Conservation (phyloP, 2,888 invertebrate genomes). For the Ecliptopera silaceata region DNA sequence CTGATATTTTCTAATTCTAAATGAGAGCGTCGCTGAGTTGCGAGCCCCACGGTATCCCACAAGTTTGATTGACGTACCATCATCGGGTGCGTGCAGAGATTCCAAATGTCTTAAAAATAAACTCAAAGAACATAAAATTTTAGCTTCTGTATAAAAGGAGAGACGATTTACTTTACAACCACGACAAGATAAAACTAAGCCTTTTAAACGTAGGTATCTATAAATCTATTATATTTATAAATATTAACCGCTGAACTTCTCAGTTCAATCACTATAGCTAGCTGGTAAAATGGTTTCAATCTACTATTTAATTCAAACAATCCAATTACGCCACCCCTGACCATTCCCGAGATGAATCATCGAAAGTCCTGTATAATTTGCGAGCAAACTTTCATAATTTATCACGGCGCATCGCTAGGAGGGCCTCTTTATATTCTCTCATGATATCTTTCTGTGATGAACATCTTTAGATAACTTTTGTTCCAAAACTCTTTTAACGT, state of each 20-base stretch:
- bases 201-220: neutral
- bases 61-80: conserved; percentile 53
- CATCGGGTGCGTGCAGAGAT: conserved; percentile 47
- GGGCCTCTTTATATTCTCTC: conserved; percentile 35
- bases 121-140: conserved; percentile 25
- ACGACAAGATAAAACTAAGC: neutral
- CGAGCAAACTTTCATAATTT: conserved; percentile 36
- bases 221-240: neutral
- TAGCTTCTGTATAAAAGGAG: conserved; percentile 21
- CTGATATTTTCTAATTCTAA: neutral
- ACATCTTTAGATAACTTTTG: conserved; percentile 28
- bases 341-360: conserved; percentile 33
- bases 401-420: conserved; percentile 31
- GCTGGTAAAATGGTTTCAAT: neutral
- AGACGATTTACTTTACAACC: neutral
- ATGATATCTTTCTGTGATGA: conserved; percentile 34
- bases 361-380: conserved; percentile 35
- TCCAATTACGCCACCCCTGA: conserved; percentile 21
- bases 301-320: conserved; percentile 14
- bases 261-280: neutral
- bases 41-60: conserved; percentile 36
- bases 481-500: conserved; percentile 21
- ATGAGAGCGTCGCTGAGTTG: neutral
- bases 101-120: conserved; percentile 40
- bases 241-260: neutral